Percentiles rank a stretch among this genome's conserved stretches.
These are phyloP conservation scores for Escarpia spicata DNA, from an alignment of 2,888 invertebrate species.

Conservation along the genomic window DNA sequence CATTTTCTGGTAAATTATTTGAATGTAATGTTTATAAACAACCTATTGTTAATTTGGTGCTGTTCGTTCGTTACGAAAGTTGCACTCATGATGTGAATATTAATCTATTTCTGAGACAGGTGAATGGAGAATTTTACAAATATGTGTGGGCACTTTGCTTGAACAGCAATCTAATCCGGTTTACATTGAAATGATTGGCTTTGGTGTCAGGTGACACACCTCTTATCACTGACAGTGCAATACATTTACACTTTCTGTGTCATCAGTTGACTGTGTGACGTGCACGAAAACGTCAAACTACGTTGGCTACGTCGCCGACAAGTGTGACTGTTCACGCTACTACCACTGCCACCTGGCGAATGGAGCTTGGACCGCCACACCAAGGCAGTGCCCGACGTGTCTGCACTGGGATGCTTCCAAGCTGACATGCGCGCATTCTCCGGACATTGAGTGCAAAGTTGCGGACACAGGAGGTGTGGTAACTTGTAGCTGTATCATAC, in stretches of 20 bases:
- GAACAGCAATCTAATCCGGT: no score
- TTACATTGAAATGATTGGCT: no score
- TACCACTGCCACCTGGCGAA: slow-evolving; percentile 6
- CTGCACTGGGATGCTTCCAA: neutral
- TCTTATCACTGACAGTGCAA: neutral
- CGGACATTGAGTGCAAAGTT: neutral
- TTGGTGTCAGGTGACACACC: neutral
- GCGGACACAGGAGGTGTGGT: neutral
- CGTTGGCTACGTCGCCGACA: neutral
- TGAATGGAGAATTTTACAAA: no score
- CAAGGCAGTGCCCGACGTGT: neutral
- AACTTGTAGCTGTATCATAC: neutral
- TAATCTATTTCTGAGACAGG: no score
- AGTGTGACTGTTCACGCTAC: neutral
- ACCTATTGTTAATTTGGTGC: no score
- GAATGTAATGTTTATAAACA: neutral
- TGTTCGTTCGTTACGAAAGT: no score
- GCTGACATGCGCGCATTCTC: neutral
- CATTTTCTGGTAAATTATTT: neutral
- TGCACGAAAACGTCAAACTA: neutral
- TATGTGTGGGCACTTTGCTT: no score
- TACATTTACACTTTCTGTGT: neutral
- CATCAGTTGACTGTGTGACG: neutral
- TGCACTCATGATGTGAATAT: no score
- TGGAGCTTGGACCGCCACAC: neutral